These are phyloP conservation scores for Idaea straminata DNA, from an alignment of 2,888 invertebrate species.

Conservation along the genomic window DNA sequence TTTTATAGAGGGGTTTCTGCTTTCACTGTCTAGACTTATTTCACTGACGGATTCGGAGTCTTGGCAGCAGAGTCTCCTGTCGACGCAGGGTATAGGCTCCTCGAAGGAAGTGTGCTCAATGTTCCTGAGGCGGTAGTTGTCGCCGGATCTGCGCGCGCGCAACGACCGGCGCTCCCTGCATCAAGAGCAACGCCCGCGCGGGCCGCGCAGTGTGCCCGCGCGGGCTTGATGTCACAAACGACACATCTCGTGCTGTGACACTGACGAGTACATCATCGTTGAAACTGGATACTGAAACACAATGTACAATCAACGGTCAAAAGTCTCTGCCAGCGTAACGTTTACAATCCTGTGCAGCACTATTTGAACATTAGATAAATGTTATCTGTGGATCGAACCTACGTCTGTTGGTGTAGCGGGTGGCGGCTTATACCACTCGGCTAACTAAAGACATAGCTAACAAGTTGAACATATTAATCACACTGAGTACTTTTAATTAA, in stretches of 20 bases:
- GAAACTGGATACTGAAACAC: conserved; percentile 74
- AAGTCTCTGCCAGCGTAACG: too few species aligned
- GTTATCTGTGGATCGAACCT: too few species aligned
- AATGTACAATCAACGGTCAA: too few species aligned
- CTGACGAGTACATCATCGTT: conserved; percentile 82
- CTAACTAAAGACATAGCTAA: too few species aligned
- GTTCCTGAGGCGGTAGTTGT: conserved; percentile 40
- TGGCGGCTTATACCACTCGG: too few species aligned
- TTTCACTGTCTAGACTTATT: conserved; percentile 67
- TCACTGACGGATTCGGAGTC: conserved; percentile 70
- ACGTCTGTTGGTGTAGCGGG: too few species aligned
- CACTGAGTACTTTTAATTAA: too few species aligned
- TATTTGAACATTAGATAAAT: too few species aligned
- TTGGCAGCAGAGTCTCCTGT: conserved; percentile 55
- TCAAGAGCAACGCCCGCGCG: conserved; percentile 67
- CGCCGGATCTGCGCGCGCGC: conserved; percentile 38
- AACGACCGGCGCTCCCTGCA: conserved; percentile 64
- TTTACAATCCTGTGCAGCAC: too few species aligned
- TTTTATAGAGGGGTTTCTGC: conserved; percentile 61
- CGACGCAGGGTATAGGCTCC: conserved; percentile 59
- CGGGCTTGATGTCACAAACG: conserved; percentile 84
- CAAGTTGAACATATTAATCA: too few species aligned
- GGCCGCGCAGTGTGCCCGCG: conserved; percentile 61
- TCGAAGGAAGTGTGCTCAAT: conserved; percentile 57
- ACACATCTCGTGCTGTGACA: conserved; percentile 83